These are phyloP conservation scores for Nasonia oneida DNA, from an alignment of 2,888 invertebrate genomes.

Conservation along the genomic window DNA sequence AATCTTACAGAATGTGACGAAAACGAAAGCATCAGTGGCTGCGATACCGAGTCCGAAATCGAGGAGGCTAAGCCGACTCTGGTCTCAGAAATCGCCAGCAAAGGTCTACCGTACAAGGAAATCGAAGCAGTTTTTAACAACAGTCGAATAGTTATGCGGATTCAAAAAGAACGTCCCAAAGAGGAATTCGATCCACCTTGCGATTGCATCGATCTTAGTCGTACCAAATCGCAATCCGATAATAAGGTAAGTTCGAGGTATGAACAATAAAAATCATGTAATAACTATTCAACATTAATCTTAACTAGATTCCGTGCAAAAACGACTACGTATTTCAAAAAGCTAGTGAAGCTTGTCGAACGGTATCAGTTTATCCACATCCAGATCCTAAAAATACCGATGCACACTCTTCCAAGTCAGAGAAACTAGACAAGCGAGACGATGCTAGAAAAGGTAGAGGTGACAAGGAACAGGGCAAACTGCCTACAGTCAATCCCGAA, in stretches of 20 bases:
- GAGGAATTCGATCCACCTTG: constrained; percentile 71
- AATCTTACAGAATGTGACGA: not conserved
- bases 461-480: not conserved
- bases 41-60: not conserved
- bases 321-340: constrained; percentile 46
- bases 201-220: constrained; percentile 67
- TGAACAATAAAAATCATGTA: not conserved
- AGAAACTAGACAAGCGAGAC: constrained; percentile 11
- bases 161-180: constrained; percentile 65
- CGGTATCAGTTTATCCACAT: constrained; percentile 61
- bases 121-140: constrained; percentile 73
- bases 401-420: not conserved
- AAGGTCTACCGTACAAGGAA: constrained; percentile 73
- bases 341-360: constrained; percentile 36
- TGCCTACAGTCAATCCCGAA: constrained; percentile 60
- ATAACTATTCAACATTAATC: not conserved
- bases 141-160: constrained; percentile 69
- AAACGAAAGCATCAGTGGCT: constrained; percentile 26
- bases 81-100: constrained; percentile 70
- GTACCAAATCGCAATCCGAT: not conserved
- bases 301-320: not conserved
- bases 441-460: not conserved
- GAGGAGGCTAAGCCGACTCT: constrained; percentile 43
- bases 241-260: not conserved
- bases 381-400: constrained; percentile 46